phyloP scores from a whole-genome alignment of 2,888 invertebrate species.

The Caenorhabditis macrosperma region DNA sequence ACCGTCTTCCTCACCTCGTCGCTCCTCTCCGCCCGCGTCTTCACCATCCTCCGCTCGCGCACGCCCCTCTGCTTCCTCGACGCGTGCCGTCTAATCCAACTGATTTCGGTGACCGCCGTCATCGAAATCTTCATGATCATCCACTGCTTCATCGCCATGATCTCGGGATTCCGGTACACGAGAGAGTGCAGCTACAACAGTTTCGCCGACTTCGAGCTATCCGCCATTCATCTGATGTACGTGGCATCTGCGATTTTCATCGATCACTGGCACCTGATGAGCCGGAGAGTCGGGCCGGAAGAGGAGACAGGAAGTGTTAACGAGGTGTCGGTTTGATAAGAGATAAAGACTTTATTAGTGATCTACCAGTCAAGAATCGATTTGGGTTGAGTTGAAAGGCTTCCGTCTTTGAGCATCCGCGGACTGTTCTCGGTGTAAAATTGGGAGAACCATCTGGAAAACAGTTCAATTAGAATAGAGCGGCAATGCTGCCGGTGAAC shows the following conservation, averaged over 20 bases:
- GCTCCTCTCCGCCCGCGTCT: constrained; percentile 3
- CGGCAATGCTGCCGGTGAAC: background rate
- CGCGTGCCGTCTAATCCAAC: constrained; percentile 16
- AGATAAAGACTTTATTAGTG: background rate
- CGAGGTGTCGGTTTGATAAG: background rate
- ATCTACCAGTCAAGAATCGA: constrained; percentile 68
- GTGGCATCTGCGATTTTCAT: background rate
- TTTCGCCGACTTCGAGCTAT: background rate
- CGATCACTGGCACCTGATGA: constrained; percentile 15
- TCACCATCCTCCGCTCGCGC: background rate
- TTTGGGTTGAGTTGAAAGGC: constrained; percentile 63
- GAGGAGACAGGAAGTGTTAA: too few relatives aligned
- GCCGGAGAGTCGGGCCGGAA: background rate
- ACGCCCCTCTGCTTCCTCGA: background rate
- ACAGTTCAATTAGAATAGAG: background rate
- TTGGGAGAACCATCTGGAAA: constrained; percentile 87
- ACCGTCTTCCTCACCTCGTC: background rate
- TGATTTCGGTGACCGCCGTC: background rate
- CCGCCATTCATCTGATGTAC: background rate
- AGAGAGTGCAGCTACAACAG: background rate
- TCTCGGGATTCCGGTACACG: background rate
- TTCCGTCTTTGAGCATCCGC: constrained; percentile 66
- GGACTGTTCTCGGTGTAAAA: constrained; percentile 88
- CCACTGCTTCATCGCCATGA: background rate
- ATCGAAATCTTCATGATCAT: constrained; percentile 18